Base-by-base conservation (phyloP, 2,797 vertebrate genomes). In the Microctenopoma stevenorrisi region DNA sequence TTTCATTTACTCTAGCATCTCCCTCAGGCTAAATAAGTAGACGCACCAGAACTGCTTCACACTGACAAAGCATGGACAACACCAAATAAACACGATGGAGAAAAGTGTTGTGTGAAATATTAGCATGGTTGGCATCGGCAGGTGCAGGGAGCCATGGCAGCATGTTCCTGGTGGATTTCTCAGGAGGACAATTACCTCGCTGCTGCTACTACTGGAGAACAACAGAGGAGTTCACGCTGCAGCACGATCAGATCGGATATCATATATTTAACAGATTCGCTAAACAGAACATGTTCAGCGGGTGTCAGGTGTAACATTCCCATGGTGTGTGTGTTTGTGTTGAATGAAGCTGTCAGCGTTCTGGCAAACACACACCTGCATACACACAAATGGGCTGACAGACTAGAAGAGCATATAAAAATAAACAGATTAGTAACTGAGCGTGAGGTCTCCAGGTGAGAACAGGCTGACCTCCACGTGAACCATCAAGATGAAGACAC, bases 391-490 rank as follows among this genome's bases (percentile, higher is more conserved):
- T 37, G 11, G 0, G 15, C 4, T 4, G 26, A 49, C 18, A 33
- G 35, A 40, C 33, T 13, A 14, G 8, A 48, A 7, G 40, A 63
- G 30, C 53, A 57, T 67, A 68, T 37, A 22, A 28, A 25, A 65
- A 55, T 68, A 76, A 76, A 72, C 51, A 53, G 65, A 71, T 68
- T 58, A 69, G 10, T 71, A 42, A 61, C 37, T 33, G 16, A 64
- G 22, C 46, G 25, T 64, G 22, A 44, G 44, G 26, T 50, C 37
- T 56, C 46, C 11, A 38, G 14, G 42, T 15, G 42, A 43, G 14
- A 43, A 16, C 42, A 43, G 14, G 42, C 5, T 13, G 13, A 43
- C 42, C 14, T 43, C 42, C 15, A 7, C 16, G 42, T 43, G 5
- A 43, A 38, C 37, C 42, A 15, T 43, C 15, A 6, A 15, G 30